These are phyloP conservation scores for human DNA, from an alignment of 2,113 vertebrate genomes.

Conservation along the genomic window DNA sequence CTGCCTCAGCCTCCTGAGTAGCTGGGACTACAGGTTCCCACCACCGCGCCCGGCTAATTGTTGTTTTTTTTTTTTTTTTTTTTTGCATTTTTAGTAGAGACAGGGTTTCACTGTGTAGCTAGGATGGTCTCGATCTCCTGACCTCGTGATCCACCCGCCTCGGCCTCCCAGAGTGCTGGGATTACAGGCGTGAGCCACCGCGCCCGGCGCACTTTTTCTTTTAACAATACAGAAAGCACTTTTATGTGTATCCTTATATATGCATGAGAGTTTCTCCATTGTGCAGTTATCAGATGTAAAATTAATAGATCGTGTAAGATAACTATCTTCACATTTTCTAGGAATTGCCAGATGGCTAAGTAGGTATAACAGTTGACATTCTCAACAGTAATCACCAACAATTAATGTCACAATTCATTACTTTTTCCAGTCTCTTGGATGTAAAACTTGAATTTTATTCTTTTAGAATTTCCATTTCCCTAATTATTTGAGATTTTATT, in stretches of 20 bases:
- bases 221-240: neutral
- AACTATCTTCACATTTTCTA: neutral
- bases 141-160: too few species aligned
- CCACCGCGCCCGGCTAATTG: too few species aligned
- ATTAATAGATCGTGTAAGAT: neutral
- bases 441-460: neutral
- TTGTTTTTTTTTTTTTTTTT: too few species aligned
- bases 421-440: neutral
- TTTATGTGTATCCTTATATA: neutral
- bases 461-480: neutral
- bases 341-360: neutral
- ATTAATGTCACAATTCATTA: neutral
- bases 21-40: too few species aligned
- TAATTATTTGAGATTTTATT: neutral
- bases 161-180: too few species aligned
- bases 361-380: neutral
- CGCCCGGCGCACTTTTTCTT: neutral
- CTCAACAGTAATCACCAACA: neutral
- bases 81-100: too few species aligned
- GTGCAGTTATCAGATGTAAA: neutral
- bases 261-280: neutral
- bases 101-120: too few species aligned
- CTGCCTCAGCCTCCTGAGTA: too few species aligned
- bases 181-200: too few species aligned
- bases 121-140: too few species aligned